Evolutionary conservation across 2,113 vertebrate species (phyloP).

Genomic region (Amphiprion ocellaris): DNA sequence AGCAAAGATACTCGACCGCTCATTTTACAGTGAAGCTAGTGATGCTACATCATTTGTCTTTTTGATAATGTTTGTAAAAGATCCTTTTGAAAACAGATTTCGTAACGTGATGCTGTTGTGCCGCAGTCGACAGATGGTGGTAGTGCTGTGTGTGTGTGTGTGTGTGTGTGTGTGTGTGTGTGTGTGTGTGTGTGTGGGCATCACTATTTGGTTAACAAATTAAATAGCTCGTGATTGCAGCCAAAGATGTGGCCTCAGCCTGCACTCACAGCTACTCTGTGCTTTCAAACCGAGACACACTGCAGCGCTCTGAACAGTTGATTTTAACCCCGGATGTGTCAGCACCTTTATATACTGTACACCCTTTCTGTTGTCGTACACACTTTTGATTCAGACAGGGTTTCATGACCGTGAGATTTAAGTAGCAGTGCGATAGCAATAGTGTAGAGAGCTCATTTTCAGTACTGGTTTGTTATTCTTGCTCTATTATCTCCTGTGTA

Average conservation of each 20-base stretch:
- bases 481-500: conserved; percentile 27
- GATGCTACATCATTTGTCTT: conserved; percentile 6
- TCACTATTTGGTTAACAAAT: conserved; percentile 73
- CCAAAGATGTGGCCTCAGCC: conserved; percentile 24
- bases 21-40: conserved; percentile 24
- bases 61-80: conserved; percentile 76
- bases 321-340: conserved; percentile 5
- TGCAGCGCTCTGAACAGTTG: conserved; percentile 9
- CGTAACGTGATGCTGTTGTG: conserved; percentile 46
- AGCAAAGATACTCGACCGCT: conserved; percentile 33
- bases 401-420: conserved; percentile 12
- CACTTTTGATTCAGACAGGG: neutral
- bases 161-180: no score
- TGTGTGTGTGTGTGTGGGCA: neutral
- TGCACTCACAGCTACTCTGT: conserved; percentile 18
- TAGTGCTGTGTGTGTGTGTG: conserved; percentile 12
- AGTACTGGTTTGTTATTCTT: conserved; percentile 19
- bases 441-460: conserved; percentile 9
- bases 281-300: conserved; percentile 24
- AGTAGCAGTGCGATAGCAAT: conserved; percentile 19
- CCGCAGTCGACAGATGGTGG: conserved; percentile 18
- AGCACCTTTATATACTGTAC: neutral
- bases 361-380: neutral
- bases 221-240: conserved; percentile 53
- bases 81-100: conserved; percentile 43